phyloP scores from a whole-genome alignment of 2,888 invertebrate genomes.

The Nephrotoma flavescens region DNA sequence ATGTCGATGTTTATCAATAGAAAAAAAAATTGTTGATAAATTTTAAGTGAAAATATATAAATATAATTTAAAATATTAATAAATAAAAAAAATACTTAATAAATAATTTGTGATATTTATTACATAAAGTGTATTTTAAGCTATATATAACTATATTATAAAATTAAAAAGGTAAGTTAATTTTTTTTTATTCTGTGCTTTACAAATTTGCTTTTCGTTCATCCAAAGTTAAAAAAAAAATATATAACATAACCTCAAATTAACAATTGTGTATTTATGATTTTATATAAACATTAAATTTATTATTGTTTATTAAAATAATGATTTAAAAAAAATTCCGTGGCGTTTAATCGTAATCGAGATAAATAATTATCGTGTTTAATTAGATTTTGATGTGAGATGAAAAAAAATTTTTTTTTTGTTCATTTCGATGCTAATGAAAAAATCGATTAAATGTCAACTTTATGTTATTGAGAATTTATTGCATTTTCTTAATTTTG shows the following conservation, averaged over 20 bases:
- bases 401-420: neutral
- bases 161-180: neutral
- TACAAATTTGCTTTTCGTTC: neutral
- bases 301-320: neutral
- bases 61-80: neutral
- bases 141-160: neutral
- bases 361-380: neutral
- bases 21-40: conserved; percentile 1
- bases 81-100: neutral
- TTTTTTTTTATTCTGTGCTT: neutral
- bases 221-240: neutral
- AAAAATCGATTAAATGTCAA: neutral
- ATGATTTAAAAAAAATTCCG: neutral
- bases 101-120: neutral
- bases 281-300: neutral
- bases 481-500: neutral
- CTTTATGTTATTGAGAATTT: neutral
- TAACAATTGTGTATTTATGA: neutral
- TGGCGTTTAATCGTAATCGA: neutral
- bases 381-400: neutral
- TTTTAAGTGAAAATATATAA: neutral
- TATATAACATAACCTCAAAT: neutral
- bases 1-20: conserved; percentile 3
- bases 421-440: neutral
- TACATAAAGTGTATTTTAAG: neutral